Percentiles rank a stretch among this genome's conserved stretches.
phyloP scores from a whole-genome alignment of 2,113 vertebrate species.

The Sander lucioperca region DNA sequence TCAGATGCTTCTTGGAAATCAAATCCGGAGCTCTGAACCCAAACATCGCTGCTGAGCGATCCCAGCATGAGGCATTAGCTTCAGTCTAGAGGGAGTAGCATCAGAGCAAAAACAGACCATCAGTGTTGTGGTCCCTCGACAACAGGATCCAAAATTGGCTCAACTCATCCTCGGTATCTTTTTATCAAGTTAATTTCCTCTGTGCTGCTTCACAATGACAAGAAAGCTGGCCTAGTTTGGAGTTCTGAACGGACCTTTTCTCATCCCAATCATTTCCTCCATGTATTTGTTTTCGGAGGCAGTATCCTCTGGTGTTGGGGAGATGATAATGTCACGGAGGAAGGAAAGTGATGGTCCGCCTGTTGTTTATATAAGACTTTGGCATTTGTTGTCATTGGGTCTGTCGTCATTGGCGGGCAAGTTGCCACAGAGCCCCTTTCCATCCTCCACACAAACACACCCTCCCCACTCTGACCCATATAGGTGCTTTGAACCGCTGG shows the following conservation, averaged over 20 bases:
- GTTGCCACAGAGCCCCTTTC: slow-evolving; percentile 48
- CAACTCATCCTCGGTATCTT: slow-evolving; percentile 30
- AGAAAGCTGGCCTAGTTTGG: slow-evolving; percentile 43
- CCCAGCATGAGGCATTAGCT: not conserved
- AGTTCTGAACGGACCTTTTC: slow-evolving; percentile 36
- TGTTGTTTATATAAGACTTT: slow-evolving; percentile 64
- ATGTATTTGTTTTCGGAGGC: slow-evolving; percentile 59
- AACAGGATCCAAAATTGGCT: slow-evolving; percentile 3
- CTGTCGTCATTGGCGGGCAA: slow-evolving; percentile 43
- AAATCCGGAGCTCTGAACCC: not conserved
- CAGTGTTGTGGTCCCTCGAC: not conserved
- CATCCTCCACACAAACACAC: slow-evolving; percentile 23
- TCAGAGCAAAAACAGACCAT: not conserved
- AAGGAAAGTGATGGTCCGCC: slow-evolving; percentile 60
- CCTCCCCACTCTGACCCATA: slow-evolving; percentile 69
- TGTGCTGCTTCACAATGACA: slow-evolving; percentile 30
- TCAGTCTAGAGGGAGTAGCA: not conserved
- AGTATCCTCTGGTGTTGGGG: slow-evolving; percentile 50
- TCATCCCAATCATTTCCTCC: slow-evolving; percentile 45
- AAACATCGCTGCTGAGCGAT: slow-evolving; percentile 2
- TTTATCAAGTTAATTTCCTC: slow-evolving; percentile 64
- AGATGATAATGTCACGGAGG: slow-evolving; percentile 57
- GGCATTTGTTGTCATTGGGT: slow-evolving; percentile 52
- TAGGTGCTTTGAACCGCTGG: slow-evolving; percentile 76
- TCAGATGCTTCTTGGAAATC: slow-evolving; percentile 36